A percentile compares a stretch with the other conserved stretches of the same genome.
phyloP scores from a whole-genome alignment of 92 coral and sea anemone genomes.

The Parazoanthus darwini region DNA sequence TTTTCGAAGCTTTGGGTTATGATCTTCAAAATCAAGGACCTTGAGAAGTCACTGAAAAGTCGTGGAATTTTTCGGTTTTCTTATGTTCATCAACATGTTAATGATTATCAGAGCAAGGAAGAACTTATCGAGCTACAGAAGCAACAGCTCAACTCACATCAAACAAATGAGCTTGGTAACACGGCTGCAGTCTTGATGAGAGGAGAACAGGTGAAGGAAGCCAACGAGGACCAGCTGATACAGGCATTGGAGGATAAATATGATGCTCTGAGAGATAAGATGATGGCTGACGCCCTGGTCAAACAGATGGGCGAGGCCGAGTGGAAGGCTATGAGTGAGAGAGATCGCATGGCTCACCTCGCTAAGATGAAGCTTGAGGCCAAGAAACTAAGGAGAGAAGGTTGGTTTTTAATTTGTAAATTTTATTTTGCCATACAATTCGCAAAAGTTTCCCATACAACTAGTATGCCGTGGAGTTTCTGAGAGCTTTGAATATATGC shows the following conservation, averaged over 20 bases:
- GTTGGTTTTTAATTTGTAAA: slow-evolving; percentile 29
- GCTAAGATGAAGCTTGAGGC: slow-evolving; percentile 92
- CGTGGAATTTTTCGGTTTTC: no score
- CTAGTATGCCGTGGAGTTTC: no score
- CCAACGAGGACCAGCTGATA: slow-evolving; percentile 83
- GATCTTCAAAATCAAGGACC: no score
- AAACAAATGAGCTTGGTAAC: slow-evolving; percentile 62
- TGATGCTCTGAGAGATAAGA: slow-evolving; percentile 91
- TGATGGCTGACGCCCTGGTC: slow-evolving; percentile 84
- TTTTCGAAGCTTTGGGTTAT: no score
- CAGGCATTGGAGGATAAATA: slow-evolving; percentile 94
- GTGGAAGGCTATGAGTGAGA: slow-evolving; percentile 88
- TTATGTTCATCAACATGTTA: no score
- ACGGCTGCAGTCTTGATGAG: slow-evolving; percentile 74
- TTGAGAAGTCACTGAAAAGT: no score
- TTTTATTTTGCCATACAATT: not conserved
- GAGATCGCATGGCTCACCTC: slow-evolving; percentile 79
- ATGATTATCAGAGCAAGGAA: slow-evolving; percentile 59
- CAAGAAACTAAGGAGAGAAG: slow-evolving; percentile 74
- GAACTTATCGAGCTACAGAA: slow-evolving; percentile 82
- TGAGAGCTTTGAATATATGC: no score
- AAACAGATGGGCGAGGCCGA: slow-evolving; percentile 88
- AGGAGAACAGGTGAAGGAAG: slow-evolving; percentile 76
- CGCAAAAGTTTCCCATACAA: not conserved
- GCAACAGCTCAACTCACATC: slow-evolving; percentile 69